Evolutionary conservation across 1,140 invertebrate species (phyloP).

Genomic region (Temnothorax curvispinosus): DNA sequence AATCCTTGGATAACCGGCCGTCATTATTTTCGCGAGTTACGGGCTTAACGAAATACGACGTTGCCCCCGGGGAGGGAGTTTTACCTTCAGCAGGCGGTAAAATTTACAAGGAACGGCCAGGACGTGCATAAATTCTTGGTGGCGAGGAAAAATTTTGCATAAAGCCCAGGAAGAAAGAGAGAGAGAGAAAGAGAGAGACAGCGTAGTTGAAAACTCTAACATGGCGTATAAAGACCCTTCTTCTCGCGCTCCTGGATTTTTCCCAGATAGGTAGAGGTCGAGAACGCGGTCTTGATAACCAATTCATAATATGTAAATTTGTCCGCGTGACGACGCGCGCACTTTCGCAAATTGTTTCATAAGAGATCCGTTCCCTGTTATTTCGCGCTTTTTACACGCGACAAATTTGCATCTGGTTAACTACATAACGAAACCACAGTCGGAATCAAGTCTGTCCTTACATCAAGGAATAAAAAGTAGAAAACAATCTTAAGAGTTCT

Average conservation of each 20-base stretch:
- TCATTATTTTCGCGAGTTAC: slow-evolving; percentile 59
- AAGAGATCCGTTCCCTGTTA: slow-evolving; percentile 15
- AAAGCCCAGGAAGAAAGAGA: slow-evolving; percentile 29
- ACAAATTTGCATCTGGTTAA: slow-evolving; percentile 32
- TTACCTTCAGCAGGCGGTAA: slow-evolving; percentile 61
- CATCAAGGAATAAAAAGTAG: not conserved
- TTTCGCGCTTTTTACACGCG: not conserved
- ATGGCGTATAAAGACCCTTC: slow-evolving; percentile 25
- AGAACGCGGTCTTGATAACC: slow-evolving; percentile 24
- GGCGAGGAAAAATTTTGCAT: slow-evolving; percentile 59
- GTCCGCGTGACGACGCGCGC: not conserved
- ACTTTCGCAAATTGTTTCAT: slow-evolving; percentile 30
- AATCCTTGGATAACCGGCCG: slow-evolving; percentile 59
- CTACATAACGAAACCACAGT: not conserved
- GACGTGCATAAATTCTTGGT: slow-evolving; percentile 73
- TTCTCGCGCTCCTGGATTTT: slow-evolving; percentile 1
- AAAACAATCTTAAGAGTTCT: not conserved
- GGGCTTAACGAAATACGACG: slow-evolving; percentile 59
- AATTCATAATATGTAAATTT: slow-evolving; percentile 53
- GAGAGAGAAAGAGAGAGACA: not conserved
- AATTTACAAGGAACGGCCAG: slow-evolving; percentile 72
- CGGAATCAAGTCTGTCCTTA: not conserved
- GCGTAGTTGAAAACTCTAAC: slow-evolving; percentile 44
- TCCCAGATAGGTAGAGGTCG: not conserved
- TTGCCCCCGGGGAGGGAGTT: slow-evolving; percentile 64